Evolutionary conservation across 37 sponge, comb jelly and placozoan genomes (phyloP), one percentile per base, ranked within the genome.

Genomic region (Dysidea cf. avara): DNA sequence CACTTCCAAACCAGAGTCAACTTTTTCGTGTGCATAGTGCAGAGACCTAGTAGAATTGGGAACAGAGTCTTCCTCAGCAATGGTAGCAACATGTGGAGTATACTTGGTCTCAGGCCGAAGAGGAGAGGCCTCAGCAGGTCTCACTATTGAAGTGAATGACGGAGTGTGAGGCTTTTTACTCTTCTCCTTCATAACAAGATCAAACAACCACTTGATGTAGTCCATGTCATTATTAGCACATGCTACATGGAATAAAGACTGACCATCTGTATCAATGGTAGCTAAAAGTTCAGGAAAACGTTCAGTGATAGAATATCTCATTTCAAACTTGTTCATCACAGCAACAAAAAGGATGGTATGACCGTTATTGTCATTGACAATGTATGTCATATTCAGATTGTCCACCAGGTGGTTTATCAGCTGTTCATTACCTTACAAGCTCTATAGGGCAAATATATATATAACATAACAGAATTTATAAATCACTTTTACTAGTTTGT

Each of bases 131-230:
- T 12, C 46, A 43, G 7, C 46, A 43, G 46, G 5, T 12, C 9
- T 12, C 9, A 12, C 9, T 43, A 43, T 12, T 43, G 46, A 9
- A 43, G 46, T 43, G 46, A 9, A 43, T 43, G 46, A 9, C 9
- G 46, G 46, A 9, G 46, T 43, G 9, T 5, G 46, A 43, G 46
- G 46, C 9, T 12, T 9, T 43, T 5, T 5, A 5, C 9, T 43
- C 46, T 12, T 43, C 46, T 43, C 46, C 46, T 9, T 43, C 30
- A 80, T 51, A 20, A 80, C 72, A 16, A 49, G 58, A 11, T 66
- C 40, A 39, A 90, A 84, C 18, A 90, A 78, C 86, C 86, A 90
- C 9, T 66, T 33, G 22, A 90, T 22, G 46, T 77, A 90, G 61
- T 53, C 66, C 13, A 58, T 36, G 69, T 90, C 91, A 35, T 81